phyloP scores from a whole-genome alignment of 2,113 vertebrate genomes.

The Bungarus multicinctus region DNA sequence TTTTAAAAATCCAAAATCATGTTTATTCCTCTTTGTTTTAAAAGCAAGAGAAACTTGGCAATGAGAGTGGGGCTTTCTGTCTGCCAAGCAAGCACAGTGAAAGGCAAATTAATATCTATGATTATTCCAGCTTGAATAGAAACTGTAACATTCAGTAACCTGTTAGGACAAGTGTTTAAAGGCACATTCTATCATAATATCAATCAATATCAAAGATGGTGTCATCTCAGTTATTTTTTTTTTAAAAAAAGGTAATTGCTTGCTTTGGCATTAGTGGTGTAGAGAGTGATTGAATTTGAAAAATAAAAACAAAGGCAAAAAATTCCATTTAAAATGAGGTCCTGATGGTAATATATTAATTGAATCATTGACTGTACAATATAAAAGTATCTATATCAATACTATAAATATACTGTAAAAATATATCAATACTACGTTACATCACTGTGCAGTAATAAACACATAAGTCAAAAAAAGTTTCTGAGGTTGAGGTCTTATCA shows the following conservation, averaged over 20 bases:
- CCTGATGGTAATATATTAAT: background rate
- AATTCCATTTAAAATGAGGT: background rate
- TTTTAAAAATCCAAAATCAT: background rate
- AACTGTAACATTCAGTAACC: background rate
- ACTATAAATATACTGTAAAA: too few relatives aligned
- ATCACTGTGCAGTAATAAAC: background rate
- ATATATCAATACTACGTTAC: background rate
- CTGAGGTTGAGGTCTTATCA: background rate
- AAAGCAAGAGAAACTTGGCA: background rate
- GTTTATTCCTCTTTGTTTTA: background rate
- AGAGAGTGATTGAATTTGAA: slow-evolving; percentile 22
- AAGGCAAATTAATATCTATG: background rate
- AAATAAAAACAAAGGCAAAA: background rate
- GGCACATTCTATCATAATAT: background rate
- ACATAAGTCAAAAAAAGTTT: background rate
- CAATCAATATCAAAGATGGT: background rate
- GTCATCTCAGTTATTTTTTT: background rate
- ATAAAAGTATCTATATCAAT: background rate
- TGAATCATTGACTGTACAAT: slow-evolving; percentile 25
- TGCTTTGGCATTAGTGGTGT: slow-evolving; percentile 18
- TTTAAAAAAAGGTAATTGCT: background rate
- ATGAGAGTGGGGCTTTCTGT: background rate
- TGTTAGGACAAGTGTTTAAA: background rate
- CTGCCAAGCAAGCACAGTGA: background rate
- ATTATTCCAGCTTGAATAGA: slow-evolving; percentile 10